A percentile compares a stretch with the other conserved stretches of the same genome.
Conservation (phyloP, 1,140 invertebrate species). For the Cotesia chilonis region DNA sequence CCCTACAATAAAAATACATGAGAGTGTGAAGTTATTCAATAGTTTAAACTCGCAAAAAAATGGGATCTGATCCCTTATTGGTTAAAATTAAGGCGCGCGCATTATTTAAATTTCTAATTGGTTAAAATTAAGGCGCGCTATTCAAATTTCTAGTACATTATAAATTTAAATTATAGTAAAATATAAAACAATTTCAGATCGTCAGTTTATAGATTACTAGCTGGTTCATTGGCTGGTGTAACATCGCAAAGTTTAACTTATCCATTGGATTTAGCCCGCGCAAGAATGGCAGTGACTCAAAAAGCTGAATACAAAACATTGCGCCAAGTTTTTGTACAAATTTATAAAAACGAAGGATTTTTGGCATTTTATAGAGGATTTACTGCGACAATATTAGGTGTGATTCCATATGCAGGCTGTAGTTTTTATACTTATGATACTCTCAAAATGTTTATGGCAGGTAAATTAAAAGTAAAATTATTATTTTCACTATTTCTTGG, state of each 20-base stretch:
- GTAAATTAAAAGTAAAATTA: conserved; percentile 64
- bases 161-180: conserved; percentile 24
- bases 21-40: no score
- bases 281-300: conserved; percentile 95
- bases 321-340: conserved; percentile 83
- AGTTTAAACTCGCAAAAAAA: no score
- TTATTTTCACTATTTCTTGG: no score
- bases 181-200: conserved; percentile 31
- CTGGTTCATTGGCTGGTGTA: conserved; percentile 92
- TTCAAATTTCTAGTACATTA: no score
- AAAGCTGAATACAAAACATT: conserved; percentile 75
- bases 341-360: conserved; percentile 83
- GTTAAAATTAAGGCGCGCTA: no score
- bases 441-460: conserved; percentile 82
- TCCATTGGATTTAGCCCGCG: conserved; percentile 94
- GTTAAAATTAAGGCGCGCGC: no score
- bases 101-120: no score
- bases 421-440: conserved; percentile 98
- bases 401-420: conserved; percentile 96
- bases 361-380: conserved; percentile 87
- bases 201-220: conserved; percentile 73
- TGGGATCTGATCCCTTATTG: no score
- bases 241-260: conserved; percentile 95
- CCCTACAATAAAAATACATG: no score
- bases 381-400: conserved; percentile 89